Base-by-base conservation (phyloP, 1,140 invertebrate species). In the Bactericera cockerelli region DNA sequence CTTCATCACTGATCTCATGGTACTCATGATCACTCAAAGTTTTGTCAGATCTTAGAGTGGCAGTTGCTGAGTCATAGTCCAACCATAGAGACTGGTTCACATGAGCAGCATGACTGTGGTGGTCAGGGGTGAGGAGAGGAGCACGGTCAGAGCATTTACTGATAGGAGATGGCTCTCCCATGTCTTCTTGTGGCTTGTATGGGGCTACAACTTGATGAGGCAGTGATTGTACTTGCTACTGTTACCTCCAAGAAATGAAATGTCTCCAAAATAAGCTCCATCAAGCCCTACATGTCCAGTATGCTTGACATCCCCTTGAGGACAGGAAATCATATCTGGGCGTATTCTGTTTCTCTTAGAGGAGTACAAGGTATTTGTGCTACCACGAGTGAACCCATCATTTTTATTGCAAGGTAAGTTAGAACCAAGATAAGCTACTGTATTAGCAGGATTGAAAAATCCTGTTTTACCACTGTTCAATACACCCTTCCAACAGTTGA, bases 271-370 rank as follows among this genome's bases (percentile, higher is more conserved):
- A 68, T 92, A 92, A 58, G 90, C 89, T 3, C 95, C 95, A 72
- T 98, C 95, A 13, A 95, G 77, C 1, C 96, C 95, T 2, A 98
- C 90, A 71, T 99, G 95, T 1, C 89, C 90, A 0, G 93, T 98
- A 69, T 98, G 95, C 68, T 95, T 92, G 0, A 98, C 80, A 73
- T 98, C 94, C 31, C 92, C 93, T 71, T 98, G 91, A 0, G 96
- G 95, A 26, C 84, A 82, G 11, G 93, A 95, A 64, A 98, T 99
- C 93, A 98, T 93, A 67, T 93, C 91, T 0, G 86, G 82, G 55
- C 86, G 77, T 58, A 93, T 76, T 63, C 85, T 82, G 42, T 84
- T 75, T 60, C 81, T 72, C 58, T 79, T 75, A 1, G 79, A 81
- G 0, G 81, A 77, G 64, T 80, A 79, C 55, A 38, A 26, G 31